Conservation (phyloP, 2,113 vertebrate species). For the Grantiella picta region DNA sequence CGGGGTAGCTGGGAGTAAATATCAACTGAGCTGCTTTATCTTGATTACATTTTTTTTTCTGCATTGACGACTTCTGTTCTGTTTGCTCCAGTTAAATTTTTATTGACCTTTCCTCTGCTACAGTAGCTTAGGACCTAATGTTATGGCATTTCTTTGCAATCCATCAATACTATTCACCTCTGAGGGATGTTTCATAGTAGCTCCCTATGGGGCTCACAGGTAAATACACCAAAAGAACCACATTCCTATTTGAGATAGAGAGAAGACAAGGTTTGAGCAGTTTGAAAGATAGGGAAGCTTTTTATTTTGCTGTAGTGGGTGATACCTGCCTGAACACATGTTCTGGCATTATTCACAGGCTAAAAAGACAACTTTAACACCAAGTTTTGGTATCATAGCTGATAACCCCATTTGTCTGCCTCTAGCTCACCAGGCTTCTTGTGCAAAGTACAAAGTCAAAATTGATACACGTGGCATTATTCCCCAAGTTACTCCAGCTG, state of each 20-base stretch:
- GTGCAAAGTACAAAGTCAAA: not conserved
- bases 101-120: not conserved
- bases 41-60: not conserved
- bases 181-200: not conserved
- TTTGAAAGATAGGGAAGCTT: not conserved
- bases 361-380: not conserved
- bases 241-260: not conserved
- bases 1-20: not conserved
- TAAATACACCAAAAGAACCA: not conserved
- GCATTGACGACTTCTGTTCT: not conserved
- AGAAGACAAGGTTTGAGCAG: not conserved
- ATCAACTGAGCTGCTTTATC: not conserved
- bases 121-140: not conserved
- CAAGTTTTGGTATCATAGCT: not conserved
- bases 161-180: fast-evolving
- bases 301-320: not conserved
- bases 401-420: not conserved
- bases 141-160: not conserved
- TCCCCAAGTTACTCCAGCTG: not conserved
- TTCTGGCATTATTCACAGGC: not conserved
- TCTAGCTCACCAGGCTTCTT: not conserved
- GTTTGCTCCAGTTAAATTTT: not conserved
- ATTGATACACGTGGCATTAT: not conserved
- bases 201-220: fast-evolving
- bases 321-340: not conserved